Conservation (phyloP, 1,140 invertebrate genomes). For the Caenorhabditis tropicalis region DNA sequence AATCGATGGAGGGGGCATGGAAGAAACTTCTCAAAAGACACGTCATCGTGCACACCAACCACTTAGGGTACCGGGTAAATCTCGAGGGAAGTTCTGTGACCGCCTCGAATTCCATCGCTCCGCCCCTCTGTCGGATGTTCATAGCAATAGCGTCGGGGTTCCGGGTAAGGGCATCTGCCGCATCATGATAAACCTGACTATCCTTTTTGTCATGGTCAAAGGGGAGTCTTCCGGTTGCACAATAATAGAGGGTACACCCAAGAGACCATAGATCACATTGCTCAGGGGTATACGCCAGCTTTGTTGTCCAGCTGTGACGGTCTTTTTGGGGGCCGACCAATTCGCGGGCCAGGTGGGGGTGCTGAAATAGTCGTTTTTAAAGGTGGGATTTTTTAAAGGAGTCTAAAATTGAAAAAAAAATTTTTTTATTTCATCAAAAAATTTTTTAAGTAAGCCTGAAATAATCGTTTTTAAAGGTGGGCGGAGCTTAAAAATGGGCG, state of each 20-base stretch:
- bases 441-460: not conserved
- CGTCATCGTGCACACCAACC: constrained; percentile 7
- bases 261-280: constrained; percentile 49
- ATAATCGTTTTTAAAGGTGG: not conserved
- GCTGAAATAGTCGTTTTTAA: not conserved
- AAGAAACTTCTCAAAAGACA: not conserved
- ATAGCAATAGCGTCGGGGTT: not conserved
- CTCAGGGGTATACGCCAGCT: not conserved
- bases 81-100: not conserved
- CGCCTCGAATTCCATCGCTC: not conserved
- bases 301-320: not conserved
- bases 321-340: not conserved
- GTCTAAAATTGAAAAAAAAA: too few species aligned
- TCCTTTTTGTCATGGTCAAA: constrained; percentile 10
- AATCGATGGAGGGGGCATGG: not conserved
- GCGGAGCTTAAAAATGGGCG: too few species aligned
- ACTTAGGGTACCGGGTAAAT: not conserved
- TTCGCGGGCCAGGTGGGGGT: constrained; percentile 13
- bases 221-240: constrained; percentile 11
- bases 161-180: not conserved
- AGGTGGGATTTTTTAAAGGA: not conserved
- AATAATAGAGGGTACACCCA: constrained; percentile 40
- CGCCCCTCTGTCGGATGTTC: not conserved
- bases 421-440: not conserved
- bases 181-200: constrained; percentile 13